phyloP scores from a whole-genome alignment of 1,140 invertebrate species.

The Dendrolimus punctatus region DNA sequence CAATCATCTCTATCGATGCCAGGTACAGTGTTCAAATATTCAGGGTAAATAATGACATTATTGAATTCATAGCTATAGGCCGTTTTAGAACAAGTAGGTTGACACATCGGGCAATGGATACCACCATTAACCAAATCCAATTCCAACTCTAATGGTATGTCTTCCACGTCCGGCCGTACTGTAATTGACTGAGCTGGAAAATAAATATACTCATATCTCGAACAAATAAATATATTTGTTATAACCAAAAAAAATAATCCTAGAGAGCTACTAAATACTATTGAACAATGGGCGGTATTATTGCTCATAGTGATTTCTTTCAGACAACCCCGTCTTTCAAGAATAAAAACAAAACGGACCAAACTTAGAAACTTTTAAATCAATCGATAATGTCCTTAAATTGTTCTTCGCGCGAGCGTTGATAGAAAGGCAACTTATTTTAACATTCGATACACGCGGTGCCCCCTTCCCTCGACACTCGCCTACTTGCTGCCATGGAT shows the following conservation, averaged over 20 bases:
- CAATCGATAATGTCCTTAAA: too few relatives aligned
- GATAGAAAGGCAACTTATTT: too few relatives aligned
- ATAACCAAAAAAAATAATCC: conserved; percentile 36
- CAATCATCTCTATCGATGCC: conserved; percentile 45
- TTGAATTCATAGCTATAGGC: conserved; percentile 53
- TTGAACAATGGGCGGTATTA: too few relatives aligned
- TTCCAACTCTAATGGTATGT: conserved; percentile 39
- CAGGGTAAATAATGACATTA: conserved; percentile 48
- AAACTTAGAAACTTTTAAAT: too few relatives aligned
- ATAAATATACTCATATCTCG: not conserved
- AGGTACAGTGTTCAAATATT: conserved; percentile 36
- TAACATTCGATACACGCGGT: too few relatives aligned
- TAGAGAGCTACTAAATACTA: conserved; percentile 12
- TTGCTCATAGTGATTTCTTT: too few relatives aligned
- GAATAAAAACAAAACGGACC: too few relatives aligned
- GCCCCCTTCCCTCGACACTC: too few relatives aligned
- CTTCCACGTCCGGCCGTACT: conserved; percentile 37
- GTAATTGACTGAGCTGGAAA: conserved; percentile 51
- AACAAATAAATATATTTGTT: not conserved
- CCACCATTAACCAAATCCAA: conserved; percentile 45
- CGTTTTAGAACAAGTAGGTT: conserved; percentile 57
- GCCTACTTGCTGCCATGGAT: too few relatives aligned
- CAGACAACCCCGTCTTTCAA: too few relatives aligned
- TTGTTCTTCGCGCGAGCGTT: too few relatives aligned
- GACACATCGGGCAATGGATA: conserved; percentile 54